Evolutionary conservation across 2,888 invertebrate genomes (phyloP), one percentile per base, ranked within the genome.

Genomic region (Pristionchus japonicus): DNA sequence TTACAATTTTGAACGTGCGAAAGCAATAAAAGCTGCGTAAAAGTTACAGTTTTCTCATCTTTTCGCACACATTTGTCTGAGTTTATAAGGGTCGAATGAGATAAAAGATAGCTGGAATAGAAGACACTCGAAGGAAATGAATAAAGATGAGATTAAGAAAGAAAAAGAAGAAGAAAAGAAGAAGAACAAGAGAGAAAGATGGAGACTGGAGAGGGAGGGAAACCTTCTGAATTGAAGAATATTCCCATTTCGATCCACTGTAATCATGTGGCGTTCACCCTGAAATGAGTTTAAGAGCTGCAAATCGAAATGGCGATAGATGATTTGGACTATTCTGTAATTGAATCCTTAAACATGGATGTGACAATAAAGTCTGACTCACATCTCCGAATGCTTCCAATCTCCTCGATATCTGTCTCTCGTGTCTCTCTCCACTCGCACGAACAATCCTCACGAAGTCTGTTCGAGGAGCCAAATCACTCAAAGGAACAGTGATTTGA

Each of bases 221-320:
- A 83, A 83, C 82, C 82, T 83, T 83, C 82, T 83, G 52, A 83
- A 83, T 52, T 83, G 82, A 7, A 83, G 52, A 49, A 83, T n/a
- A 52, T 83, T 83, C 9, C 82, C 82, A 52, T 83, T 83, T 52
- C 82, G 27, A 52, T 83, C 82, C 31, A 83, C 82, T 52, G 82
- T 83, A 9, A 83, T 34, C 43, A 83, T 43, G n/a, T 83, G 82
- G 15, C 82, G 82, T 83, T 83, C 82, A 6, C 82, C 82, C 52
- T 77, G 43, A 13, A 43, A 77, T 43, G 13, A 15, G 11, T 43
- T 43, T 43, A 43, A 11, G 11, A 43, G 40, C 20, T 15, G n/a
- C 80, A 40, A 40, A 34, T n/a, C n/a, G n/a, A n/a, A n/a, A n/a
- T n/a, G n/a, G n/a, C n/a, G n/a, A n/a, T n/a, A n/a, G n/a, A n/a